Conservation (phyloP, 2,113 vertebrate genomes). For the Acanthochromis polyacanthus region DNA sequence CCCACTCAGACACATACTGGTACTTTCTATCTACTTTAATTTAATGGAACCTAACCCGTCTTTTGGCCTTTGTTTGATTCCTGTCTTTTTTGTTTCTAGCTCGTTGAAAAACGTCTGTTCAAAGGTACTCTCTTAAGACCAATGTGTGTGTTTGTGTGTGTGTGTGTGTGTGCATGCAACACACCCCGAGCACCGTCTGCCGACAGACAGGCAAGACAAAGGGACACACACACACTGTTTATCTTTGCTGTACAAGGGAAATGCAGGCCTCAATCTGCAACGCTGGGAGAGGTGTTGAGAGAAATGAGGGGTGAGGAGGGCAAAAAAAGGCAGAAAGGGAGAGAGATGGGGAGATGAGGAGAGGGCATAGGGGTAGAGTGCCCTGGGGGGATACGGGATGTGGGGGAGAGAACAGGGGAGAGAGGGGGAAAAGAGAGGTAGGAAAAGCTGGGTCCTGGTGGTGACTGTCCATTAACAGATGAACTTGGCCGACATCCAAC, state of each 20-base stretch:
- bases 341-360: constrained; percentile 84
- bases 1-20: constrained; percentile 12
- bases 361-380: constrained; percentile 89
- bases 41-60: constrained; percentile 31
- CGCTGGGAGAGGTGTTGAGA: constrained; percentile 56
- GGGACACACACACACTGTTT: constrained; percentile 55
- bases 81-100: constrained; percentile 24
- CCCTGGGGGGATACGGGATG: constrained; percentile 91
- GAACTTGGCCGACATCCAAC: constrained; percentile 96
- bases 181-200: constrained; percentile 28
- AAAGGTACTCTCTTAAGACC: constrained; percentile 19
- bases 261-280: constrained; percentile 55
- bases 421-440: constrained; percentile 80
- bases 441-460: constrained; percentile 82
- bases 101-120: constrained; percentile 31
- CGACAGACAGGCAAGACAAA: constrained; percentile 50
- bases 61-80: constrained; percentile 50
- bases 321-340: constrained; percentile 71
- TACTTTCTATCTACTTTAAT: constrained; percentile 21
- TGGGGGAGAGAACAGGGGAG: constrained; percentile 86
- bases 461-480: constrained; percentile 98
- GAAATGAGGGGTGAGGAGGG: constrained; percentile 39
- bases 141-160: constrained; percentile 12
- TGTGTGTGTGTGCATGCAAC: neutral
- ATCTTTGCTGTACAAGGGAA: constrained; percentile 61